A percentile compares a stretch with the other conserved stretches of the same genome.
Conservation (phyloP, 1,140 invertebrate species). For the Drosophila paulistorum region DNA sequence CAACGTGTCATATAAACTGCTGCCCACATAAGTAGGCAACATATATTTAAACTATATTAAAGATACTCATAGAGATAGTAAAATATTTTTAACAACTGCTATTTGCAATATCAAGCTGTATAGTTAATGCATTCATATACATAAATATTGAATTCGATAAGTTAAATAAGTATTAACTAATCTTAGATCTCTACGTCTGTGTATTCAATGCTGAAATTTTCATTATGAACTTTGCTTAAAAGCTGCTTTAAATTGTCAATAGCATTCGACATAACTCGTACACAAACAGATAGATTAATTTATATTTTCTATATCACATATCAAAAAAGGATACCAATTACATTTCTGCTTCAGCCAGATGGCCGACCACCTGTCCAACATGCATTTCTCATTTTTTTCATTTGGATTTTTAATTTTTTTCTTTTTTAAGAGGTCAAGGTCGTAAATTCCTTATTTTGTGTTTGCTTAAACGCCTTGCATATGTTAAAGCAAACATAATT, state of each 20-base stretch:
- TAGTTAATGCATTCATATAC: no score
- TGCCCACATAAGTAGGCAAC: constrained; percentile 17
- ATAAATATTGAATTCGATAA: no score
- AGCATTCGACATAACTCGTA: not conserved
- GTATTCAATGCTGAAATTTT: no score
- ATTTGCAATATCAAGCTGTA: no score
- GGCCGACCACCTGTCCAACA: constrained; percentile 4
- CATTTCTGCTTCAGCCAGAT: constrained; percentile 16
- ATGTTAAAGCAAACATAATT: not conserved
- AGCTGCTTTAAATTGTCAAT: not conserved
- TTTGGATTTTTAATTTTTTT: not conserved
- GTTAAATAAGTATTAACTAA: no score
- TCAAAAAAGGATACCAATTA: not conserved
- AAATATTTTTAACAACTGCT: no score
- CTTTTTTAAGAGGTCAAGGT: constrained; percentile 35
- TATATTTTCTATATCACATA: constrained; percentile 37
- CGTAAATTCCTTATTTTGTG: constrained; percentile 1
- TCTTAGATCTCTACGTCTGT: no score
- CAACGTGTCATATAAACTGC: constrained; percentile 4
- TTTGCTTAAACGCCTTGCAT: not conserved
- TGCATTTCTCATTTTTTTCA: not conserved
- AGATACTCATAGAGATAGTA: no score
- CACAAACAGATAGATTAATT: constrained; percentile 61
- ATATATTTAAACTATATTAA: not conserved
- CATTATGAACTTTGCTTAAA: no score